Percentiles rank a stretch among this genome's conserved stretches.
Conservation (phyloP, 35 echinoderm and acorn worm species). For the Lytechinus variegatus region DNA sequence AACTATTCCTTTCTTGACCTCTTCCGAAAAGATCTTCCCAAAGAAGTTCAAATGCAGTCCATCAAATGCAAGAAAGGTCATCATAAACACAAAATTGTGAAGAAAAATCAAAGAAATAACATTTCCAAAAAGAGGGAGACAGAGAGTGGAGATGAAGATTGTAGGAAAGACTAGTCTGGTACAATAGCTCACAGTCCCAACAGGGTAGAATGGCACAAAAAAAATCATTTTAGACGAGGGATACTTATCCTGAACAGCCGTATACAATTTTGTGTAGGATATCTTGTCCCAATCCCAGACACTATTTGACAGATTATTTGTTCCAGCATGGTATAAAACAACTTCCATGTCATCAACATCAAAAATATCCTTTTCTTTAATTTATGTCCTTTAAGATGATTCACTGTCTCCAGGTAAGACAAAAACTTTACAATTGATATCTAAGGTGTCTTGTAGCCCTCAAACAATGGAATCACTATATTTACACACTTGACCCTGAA, state of each 20-base stretch:
- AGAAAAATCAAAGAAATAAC: not conserved
- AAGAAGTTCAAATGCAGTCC: slow-evolving; percentile 9
- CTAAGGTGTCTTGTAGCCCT: not conserved
- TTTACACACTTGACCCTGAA: not conserved
- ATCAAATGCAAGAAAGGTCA: not conserved
- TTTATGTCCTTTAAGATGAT: not conserved
- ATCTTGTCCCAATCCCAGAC: not conserved
- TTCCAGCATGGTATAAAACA: not conserved
- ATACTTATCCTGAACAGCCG: not conserved
- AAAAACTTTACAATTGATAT: not conserved
- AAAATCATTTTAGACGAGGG: not conserved
- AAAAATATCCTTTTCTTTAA: not conserved
- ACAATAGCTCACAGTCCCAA: not conserved
- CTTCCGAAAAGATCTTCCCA: not conserved
- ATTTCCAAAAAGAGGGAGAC: not conserved
- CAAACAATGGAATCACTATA: not conserved
- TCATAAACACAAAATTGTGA: not conserved
- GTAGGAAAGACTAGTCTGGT: not conserved
- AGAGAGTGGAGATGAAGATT: not conserved
- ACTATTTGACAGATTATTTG: not conserved
- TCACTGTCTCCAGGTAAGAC: not conserved
- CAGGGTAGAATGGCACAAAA: not conserved
- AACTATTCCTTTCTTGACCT: not conserved
- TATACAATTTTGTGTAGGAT: not conserved
- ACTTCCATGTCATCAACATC: not conserved